Conservation (phyloP, 2,113 vertebrate genomes). For the Telmatochromis sp. region DNA sequence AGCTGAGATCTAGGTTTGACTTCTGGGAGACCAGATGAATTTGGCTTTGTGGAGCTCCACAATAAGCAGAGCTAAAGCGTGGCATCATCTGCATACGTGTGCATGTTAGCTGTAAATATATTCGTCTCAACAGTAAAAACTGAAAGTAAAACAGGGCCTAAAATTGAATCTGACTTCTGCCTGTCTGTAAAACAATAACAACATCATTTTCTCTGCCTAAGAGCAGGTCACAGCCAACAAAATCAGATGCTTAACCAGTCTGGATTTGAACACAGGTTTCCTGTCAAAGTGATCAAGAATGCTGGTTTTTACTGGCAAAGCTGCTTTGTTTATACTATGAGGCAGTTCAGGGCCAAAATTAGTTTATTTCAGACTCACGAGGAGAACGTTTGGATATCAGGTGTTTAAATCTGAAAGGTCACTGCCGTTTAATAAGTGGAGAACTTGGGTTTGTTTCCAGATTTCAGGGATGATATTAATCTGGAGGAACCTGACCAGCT, state of each 20-base stretch:
- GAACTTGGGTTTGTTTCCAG: not conserved
- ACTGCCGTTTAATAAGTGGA: not conserved
- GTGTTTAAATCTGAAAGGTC: not conserved
- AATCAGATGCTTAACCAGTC: not conserved
- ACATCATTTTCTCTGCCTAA: not conserved
- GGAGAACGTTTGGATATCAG: not conserved
- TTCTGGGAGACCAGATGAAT: not conserved
- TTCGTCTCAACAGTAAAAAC: not conserved
- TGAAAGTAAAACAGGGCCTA: not conserved
- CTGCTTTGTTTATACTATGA: not conserved
- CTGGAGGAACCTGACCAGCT: not conserved
- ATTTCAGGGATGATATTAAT: not conserved
- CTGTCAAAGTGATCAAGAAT: not conserved
- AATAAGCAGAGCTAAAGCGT: not conserved
- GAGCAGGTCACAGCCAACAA: not conserved
- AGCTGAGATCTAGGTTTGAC: not conserved
- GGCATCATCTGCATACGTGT: not conserved
- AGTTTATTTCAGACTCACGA: not conserved
- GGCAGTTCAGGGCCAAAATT: accelerated
- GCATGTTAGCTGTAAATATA: not conserved
- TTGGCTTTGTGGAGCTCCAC: not conserved
- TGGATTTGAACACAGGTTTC: not conserved
- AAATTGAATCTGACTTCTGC: not conserved
- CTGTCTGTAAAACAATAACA: not conserved
- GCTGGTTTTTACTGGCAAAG: not conserved